Base-by-base conservation (phyloP, 2,113 vertebrate species). In the Psophia crepitans region DNA sequence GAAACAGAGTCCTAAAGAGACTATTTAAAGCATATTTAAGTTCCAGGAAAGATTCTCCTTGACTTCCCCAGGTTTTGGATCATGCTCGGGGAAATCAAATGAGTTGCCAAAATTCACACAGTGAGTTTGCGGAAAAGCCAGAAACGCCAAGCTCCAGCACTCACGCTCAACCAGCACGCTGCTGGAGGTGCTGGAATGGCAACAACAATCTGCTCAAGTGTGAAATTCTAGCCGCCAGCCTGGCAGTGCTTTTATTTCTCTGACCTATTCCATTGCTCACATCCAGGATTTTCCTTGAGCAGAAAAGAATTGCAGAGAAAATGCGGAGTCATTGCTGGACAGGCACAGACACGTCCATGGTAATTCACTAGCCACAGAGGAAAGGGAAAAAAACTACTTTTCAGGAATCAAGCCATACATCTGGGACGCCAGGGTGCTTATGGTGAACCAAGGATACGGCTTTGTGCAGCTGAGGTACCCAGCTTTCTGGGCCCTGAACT, bases 171-270 rank as follows among this genome's bases (percentile, higher is more conserved):
- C 88, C 95, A 74, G 63, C 60, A 76, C 3, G 0, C 28, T 80
- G 92, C 63, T 92, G 83, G 88, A 96, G 94, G 89, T 92, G 73
- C 93, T 95, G 89, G 86, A 90, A 84, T 60, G 91, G 87, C 91
- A 95, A 33, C 93, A 81, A 90, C 91, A 95, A 95, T 95, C 94
- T 96, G 95, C 87, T 89, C 3, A 0, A 70, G 84, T 89, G 91
- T 46, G 73, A 96, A 94, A 92, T 51, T 66, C 64, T 58, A 27
- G 1, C 95, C 96, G 87, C 91, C 91, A 96, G 39, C 68, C 76
- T 89, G 87, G 93, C 84, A 87, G 1, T 22, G 76, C 61, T 88
- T 84, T 41, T 26, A 27, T 51, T 14, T 74, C 86, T 49, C 80
- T 89, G 93, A 70, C 80, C 96, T 81, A 11, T 48, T 87, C 80